phyloP scores from a whole-genome alignment of 2,113 vertebrate genomes.

The Apaloderma vittatum region DNA sequence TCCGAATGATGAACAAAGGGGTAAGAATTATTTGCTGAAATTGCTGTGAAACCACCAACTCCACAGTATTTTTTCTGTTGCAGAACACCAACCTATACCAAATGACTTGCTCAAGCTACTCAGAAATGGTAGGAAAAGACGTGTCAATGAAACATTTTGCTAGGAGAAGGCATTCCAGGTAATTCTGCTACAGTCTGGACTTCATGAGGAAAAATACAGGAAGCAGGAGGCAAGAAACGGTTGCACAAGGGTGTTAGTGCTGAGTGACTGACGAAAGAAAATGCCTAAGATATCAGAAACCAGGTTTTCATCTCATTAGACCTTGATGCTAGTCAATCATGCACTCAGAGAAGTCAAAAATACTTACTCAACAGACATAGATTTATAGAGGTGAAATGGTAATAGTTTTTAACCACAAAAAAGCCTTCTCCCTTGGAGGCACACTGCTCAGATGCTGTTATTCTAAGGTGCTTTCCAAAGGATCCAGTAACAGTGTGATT shows the following conservation, averaged over 20 bases:
- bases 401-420: not conserved
- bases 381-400: not conserved
- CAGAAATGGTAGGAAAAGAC: not conserved
- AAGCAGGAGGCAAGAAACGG: not conserved
- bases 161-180: not conserved
- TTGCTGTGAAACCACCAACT: not conserved
- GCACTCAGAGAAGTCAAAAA: not conserved
- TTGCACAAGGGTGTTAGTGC: not conserved
- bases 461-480: not conserved
- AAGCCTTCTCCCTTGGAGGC: not conserved
- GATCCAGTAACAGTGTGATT: not conserved
- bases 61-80: not conserved
- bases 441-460: not conserved
- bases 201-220: not conserved
- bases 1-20: not conserved
- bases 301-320: not conserved
- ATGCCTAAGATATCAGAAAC: accelerated
- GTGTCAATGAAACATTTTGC: not conserved
- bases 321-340: not conserved
- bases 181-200: not conserved
- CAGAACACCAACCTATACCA: not conserved
- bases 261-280: not conserved
- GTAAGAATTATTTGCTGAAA: not conserved
- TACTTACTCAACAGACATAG: not conserved
- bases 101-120: not conserved